A percentile compares a stretch with the other conserved stretches of the same genome.
These are phyloP conservation scores for Brachionus sp. DNA, from an alignment of 1,140 invertebrate species.

Conservation along the genomic window DNA sequence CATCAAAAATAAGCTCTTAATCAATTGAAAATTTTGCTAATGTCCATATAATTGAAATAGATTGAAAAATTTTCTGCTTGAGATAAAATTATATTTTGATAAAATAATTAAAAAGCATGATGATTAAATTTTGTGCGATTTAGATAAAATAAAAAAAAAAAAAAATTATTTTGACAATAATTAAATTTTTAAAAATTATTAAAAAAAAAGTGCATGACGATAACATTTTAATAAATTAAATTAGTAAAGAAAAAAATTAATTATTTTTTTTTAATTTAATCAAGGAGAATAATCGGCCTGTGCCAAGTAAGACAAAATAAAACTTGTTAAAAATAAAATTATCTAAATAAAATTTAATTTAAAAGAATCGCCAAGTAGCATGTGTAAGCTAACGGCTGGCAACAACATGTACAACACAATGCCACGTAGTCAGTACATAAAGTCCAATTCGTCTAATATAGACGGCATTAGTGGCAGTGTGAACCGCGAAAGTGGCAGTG, in stretches of 20 bases:
- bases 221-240: not conserved
- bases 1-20: too few relatives aligned
- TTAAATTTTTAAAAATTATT: too few relatives aligned
- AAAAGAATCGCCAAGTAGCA: not conserved
- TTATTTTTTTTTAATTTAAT: not conserved
- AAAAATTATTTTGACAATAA: too few relatives aligned
- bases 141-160: too few relatives aligned
- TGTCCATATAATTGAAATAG: too few relatives aligned
- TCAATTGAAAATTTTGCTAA: too few relatives aligned
- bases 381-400: not conserved
- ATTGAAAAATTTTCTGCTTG: too few relatives aligned
- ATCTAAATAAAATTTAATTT: not conserved
- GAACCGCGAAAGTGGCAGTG: constrained; percentile 40
- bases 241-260: not conserved
- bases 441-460: not conserved
- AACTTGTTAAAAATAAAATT: not conserved
- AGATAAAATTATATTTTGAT: too few relatives aligned
- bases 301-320: not conserved
- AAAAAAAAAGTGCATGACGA: not conserved
- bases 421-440: constrained; percentile 5
- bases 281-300: not conserved
- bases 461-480: constrained; percentile 35
- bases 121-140: too few relatives aligned
- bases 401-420: constrained; percentile 35
- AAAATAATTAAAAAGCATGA: too few relatives aligned